These are phyloP conservation scores for Yponomeuta cagnagella DNA, from an alignment of 2,888 invertebrate genomes.

Conservation along the genomic window DNA sequence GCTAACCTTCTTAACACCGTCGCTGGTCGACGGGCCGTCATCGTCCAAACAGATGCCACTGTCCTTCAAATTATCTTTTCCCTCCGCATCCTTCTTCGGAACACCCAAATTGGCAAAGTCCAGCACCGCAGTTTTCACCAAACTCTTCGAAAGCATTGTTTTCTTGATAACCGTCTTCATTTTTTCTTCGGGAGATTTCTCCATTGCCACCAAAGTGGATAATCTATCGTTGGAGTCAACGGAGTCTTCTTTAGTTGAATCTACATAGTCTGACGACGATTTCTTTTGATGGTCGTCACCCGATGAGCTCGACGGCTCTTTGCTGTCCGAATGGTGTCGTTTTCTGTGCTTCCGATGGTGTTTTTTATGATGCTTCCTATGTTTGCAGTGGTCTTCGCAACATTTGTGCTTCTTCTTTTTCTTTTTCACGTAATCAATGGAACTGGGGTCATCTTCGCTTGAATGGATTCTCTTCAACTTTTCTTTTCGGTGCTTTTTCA, in stretches of 20 bases:
- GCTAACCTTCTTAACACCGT: conserved; percentile 52
- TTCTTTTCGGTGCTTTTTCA: conserved; percentile 82
- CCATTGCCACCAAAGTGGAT: conserved; percentile 55
- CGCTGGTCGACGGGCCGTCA: conserved; percentile 44
- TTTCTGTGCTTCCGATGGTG: conserved; percentile 87
- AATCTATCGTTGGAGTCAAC: conserved; percentile 54
- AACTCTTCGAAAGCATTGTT: conserved; percentile 53
- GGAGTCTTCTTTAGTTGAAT: conserved; percentile 65
- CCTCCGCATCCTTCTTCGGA: conserved; percentile 43
- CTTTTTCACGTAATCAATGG: conserved; percentile 73
- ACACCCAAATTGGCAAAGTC: conserved; percentile 53
- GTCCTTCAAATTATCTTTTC: conserved; percentile 60
- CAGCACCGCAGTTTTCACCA: conserved; percentile 56
- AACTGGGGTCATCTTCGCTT: conserved; percentile 57
- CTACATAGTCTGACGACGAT: conserved; percentile 56
- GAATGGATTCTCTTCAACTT: conserved; percentile 68
- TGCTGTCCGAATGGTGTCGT: conserved; percentile 77
- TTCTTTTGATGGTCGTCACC: conserved; percentile 67
- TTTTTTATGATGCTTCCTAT: conserved; percentile 85
- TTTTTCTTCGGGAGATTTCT: conserved; percentile 57
- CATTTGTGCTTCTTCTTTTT: conserved; percentile 83
- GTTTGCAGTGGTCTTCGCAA: conserved; percentile 81
- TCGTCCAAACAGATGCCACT: conserved; percentile 61
- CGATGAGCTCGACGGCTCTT: conserved; percentile 68
- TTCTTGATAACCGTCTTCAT: conserved; percentile 67